phyloP scores from a whole-genome alignment of 92 coral and sea anemone species.

The Pocillopora meandrina region DNA sequence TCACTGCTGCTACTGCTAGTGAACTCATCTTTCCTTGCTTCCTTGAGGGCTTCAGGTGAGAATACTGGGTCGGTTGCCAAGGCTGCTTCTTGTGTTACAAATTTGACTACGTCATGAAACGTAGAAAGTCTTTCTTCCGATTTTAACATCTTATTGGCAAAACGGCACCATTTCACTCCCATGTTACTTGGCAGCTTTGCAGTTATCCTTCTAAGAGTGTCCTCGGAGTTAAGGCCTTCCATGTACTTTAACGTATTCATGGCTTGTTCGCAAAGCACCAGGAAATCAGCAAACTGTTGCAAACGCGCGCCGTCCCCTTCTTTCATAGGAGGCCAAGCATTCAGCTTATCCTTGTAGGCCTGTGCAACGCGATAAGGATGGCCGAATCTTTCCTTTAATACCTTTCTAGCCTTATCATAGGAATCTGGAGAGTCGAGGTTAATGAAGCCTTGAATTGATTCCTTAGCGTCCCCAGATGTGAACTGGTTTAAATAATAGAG shows the following conservation, averaged over 20 bases:
- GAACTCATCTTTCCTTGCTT: too few species aligned
- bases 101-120: too few species aligned
- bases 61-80: too few species aligned
- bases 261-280: conserved; percentile 51
- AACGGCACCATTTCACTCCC: too few species aligned
- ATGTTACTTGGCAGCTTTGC: too few species aligned
- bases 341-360: conserved; percentile 40
- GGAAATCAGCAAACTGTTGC: conserved; percentile 41
- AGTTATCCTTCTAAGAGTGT: too few species aligned
- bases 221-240: conserved; percentile 60
- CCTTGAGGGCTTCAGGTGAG: too few species aligned
- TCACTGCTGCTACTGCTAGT: conserved; percentile 14
- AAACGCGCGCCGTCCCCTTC: conserved; percentile 29
- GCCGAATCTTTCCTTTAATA: conserved; percentile 50
- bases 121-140: too few species aligned
- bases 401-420: conserved; percentile 45
- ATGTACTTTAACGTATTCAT: conserved; percentile 47
- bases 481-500: conserved; percentile 43
- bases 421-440: conserved; percentile 53
- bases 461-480: conserved; percentile 61
- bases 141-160: too few species aligned
- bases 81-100: too few species aligned
- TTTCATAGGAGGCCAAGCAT: conserved; percentile 48
- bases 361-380: conserved; percentile 51
- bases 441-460: conserved; percentile 46